These are phyloP conservation scores for Pollenia labialis DNA, from an alignment of 2,888 invertebrate genomes.

Conservation along the genomic window DNA sequence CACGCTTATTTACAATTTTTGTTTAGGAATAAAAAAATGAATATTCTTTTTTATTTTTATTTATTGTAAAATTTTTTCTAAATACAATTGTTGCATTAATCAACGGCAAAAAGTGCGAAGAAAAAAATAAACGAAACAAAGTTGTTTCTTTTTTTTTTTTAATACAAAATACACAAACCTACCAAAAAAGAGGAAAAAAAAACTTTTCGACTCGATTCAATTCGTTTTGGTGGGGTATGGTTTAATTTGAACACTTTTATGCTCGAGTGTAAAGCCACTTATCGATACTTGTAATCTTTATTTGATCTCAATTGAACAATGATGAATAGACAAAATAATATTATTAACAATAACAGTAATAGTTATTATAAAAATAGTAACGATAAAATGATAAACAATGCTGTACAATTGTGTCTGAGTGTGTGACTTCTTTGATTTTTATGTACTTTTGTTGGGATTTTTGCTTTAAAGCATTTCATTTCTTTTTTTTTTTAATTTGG, in stretches of 20 bases:
- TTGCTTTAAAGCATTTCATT: neutral
- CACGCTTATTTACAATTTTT: conserved; percentile 69
- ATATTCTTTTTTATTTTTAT: conserved; percentile 41
- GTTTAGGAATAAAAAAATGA: conserved; percentile 15
- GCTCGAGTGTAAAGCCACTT: conserved; percentile 73
- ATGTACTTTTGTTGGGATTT: neutral
- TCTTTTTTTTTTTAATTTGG: conserved; percentile 7
- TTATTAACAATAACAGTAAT: conserved; percentile 64
- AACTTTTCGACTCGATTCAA: conserved; percentile 30
- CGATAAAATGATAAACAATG: conserved; percentile 63
- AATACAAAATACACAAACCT: neutral
- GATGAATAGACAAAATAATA: conserved; percentile 73
- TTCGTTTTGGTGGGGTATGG: conserved; percentile 64
- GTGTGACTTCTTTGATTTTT: conserved; percentile 9
- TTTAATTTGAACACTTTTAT: conserved; percentile 73
- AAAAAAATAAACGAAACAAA: conserved; percentile 10
- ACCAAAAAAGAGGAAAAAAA: conserved; percentile 12
- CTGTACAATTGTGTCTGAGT: conserved; percentile 1
- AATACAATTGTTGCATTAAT: conserved; percentile 63
- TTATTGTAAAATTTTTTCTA: conserved; percentile 14
- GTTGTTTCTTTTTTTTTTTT: conserved; percentile 33
- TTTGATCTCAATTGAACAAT: conserved; percentile 73
- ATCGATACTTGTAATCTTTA: conserved; percentile 74
- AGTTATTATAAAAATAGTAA: conserved; percentile 5
- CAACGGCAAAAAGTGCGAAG: conserved; percentile 12